These are phyloP conservation scores for Caenorhabditis inopinata DNA, from an alignment of 1,140 invertebrate species.

Conservation along the genomic window DNA sequence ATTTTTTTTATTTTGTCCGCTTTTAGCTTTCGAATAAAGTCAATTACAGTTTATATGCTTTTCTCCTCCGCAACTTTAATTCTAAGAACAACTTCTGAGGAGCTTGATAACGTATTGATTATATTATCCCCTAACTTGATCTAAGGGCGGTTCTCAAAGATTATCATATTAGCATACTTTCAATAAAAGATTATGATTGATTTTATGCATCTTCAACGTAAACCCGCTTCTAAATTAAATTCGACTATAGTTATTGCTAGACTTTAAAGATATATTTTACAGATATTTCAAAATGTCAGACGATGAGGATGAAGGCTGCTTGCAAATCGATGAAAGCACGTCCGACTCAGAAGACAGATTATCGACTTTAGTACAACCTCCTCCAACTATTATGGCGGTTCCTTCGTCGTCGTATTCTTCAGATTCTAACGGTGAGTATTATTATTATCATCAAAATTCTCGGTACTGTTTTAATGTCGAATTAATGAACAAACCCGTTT, in stretches of 20 bases:
- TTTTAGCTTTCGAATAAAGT: background rate
- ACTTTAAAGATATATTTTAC: background rate
- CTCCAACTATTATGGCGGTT: background rate
- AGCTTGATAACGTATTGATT: too few relatives aligned
- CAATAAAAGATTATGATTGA: too few relatives aligned
- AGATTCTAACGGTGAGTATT: background rate
- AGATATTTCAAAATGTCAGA: constrained; percentile 1
- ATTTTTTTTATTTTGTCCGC: background rate
- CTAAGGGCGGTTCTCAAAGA: too few relatives aligned
- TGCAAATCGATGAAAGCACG: background rate
- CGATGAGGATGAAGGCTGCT: background rate
- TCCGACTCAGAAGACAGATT: background rate
- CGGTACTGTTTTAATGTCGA: too few relatives aligned
- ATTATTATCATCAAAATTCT: too few relatives aligned
- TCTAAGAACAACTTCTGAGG: too few relatives aligned
- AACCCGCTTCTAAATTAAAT: too few relatives aligned
- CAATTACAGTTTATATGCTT: background rate
- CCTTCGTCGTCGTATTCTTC: background rate
- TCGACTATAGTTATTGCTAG: too few relatives aligned
- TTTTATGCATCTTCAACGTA: too few relatives aligned
- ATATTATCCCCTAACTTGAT: too few relatives aligned
- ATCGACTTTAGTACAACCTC: background rate
- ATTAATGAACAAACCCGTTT: too few relatives aligned
- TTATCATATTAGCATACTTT: too few relatives aligned
- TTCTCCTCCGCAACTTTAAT: background rate